Evolutionary conservation across 2,113 vertebrate species (phyloP).

Genomic region (Myrmecophaga tridactyla): DNA sequence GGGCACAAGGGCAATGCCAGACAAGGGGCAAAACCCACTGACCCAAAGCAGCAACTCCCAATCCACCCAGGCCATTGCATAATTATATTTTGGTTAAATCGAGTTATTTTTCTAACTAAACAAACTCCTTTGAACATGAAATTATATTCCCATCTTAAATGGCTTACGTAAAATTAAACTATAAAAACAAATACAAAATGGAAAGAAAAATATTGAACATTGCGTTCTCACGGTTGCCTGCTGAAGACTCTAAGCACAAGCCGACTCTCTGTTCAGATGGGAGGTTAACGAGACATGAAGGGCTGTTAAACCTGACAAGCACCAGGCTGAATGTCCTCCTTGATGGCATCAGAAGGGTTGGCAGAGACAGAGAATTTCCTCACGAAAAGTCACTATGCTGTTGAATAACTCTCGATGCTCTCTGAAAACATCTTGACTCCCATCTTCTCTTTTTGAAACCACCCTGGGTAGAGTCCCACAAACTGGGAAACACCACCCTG

Average conservation of each 20-base stretch:
- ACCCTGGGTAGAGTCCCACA: fast-evolving
- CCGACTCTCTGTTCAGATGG: background rate
- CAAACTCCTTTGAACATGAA: background rate
- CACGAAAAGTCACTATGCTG: fast-evolving
- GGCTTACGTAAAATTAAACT: background rate
- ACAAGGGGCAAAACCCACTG: background rate
- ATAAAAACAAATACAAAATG: background rate
- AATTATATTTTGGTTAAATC: background rate
- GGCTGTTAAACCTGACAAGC: fast-evolving
- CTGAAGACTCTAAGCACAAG: too few relatives aligned
- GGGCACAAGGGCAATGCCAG: background rate
- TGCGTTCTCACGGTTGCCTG: too few relatives aligned
- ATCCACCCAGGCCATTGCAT: background rate
- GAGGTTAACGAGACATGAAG: fast-evolving
- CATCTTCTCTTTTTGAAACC: fast-evolving
- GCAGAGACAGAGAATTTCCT: background rate
- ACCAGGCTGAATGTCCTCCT: fast-evolving
- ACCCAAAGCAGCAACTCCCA: background rate
- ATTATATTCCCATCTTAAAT: background rate
- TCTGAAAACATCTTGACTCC: too few relatives aligned
- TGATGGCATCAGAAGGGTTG: background rate
- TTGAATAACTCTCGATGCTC: fast-evolving
- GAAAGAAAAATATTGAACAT: background rate
- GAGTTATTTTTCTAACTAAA: background rate
- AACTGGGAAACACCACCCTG: too few relatives aligned